Evolutionary conservation across 2,888 invertebrate species (phyloP).

Genomic region (Euphydryas editha): DNA sequence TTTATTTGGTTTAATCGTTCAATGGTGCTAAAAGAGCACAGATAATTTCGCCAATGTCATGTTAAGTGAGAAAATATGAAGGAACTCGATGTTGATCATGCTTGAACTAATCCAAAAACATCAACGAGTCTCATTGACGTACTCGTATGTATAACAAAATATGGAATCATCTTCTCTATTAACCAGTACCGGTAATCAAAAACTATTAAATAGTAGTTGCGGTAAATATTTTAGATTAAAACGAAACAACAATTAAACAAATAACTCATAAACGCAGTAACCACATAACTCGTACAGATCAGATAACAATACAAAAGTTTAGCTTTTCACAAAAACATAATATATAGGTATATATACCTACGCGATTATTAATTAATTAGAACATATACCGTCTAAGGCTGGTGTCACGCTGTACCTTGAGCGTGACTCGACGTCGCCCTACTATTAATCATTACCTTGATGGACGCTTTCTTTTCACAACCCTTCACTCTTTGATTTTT

Average conservation of each 20-base stretch:
- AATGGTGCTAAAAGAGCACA: no score
- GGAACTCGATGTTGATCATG: no score
- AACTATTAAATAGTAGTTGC: neutral
- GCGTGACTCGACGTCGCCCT: constrained; percentile 64
- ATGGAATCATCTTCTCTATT: no score
- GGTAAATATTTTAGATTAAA: neutral
- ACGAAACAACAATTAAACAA: neutral
- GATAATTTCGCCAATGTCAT: no score
- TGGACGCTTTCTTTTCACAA: constrained; percentile 28
- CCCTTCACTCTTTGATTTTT: constrained; percentile 31
- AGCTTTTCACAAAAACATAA: constrained; percentile 3
- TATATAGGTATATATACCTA: neutral
- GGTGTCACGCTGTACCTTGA: constrained; percentile 69
- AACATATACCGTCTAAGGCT: constrained; percentile 31
- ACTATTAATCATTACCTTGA: constrained; percentile 73
- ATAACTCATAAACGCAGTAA: constrained; percentile 3
- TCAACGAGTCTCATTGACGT: no score
- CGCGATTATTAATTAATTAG: constrained; percentile 23
- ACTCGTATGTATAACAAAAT: no score
- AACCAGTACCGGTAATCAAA: neutral
- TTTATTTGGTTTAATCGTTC: no score
- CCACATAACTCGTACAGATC: neutral
- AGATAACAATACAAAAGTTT: constrained; percentile 4
- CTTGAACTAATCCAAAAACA: no score
- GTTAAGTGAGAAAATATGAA: no score